A percentile compares a stretch with the other conserved stretches of the same genome.
phyloP scores from a whole-genome alignment of 2,888 invertebrate genomes.

The Bombylius major region DNA sequence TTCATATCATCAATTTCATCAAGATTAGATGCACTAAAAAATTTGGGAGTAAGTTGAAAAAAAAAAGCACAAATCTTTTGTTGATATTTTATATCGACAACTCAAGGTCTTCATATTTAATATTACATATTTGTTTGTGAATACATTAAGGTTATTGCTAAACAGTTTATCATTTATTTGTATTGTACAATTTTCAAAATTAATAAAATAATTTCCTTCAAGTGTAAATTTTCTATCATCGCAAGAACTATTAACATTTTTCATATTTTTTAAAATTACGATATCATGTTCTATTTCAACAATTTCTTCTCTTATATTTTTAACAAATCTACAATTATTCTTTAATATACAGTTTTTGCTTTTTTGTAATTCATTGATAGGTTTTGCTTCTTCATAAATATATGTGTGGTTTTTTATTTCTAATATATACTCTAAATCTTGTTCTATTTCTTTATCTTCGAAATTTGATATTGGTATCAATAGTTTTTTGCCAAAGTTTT shows the following conservation, averaged over 20 bases:
- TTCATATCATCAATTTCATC: constrained; percentile 45
- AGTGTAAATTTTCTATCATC: too few relatives aligned
- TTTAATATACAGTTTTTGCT: background rate
- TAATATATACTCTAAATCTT: background rate
- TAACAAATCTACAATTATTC: background rate
- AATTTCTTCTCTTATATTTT: background rate
- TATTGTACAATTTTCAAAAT: too few relatives aligned
- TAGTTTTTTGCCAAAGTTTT: background rate
- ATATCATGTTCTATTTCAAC: too few relatives aligned
- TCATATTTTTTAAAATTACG: too few relatives aligned
- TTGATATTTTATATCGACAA: too few relatives aligned
- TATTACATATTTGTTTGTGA: background rate
- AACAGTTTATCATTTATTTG: background rate
- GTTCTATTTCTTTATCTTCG: background rate
- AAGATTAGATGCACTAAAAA: constrained; percentile 43
- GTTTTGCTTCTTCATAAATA: background rate
- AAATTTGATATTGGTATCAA: background rate
- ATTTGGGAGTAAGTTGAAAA: constrained; percentile 34
- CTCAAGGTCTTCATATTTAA: too few relatives aligned
- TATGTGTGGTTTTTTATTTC: background rate
- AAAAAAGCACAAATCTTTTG: background rate
- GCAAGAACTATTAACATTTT: too few relatives aligned
- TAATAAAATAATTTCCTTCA: too few relatives aligned
- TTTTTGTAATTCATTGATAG: background rate
- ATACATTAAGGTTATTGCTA: background rate